Percentiles rank a stretch among this genome's conserved stretches.
Conservation (phyloP, 2,797 vertebrate species). For the Pseudocheirus occidentalis region DNA sequence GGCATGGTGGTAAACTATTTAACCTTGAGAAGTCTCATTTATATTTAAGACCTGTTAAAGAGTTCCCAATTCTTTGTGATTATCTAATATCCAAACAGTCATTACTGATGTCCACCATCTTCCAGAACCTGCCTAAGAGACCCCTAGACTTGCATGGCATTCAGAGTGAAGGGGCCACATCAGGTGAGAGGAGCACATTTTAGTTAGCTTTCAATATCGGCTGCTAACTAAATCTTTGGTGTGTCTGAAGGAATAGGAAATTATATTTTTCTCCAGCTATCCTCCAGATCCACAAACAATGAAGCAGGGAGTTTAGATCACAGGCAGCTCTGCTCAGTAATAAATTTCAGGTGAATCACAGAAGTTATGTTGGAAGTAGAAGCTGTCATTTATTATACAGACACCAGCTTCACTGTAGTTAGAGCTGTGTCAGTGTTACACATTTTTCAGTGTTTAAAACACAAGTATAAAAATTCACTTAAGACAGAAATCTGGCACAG, state of each 20-base stretch:
- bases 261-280: conserved; percentile 63
- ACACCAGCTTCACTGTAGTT: conserved; percentile 28
- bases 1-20: neutral
- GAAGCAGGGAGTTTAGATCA: conserved; percentile 37
- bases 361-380: conserved; percentile 35
- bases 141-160: neutral
- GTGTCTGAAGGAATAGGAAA: conserved; percentile 37
- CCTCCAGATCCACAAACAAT: conserved; percentile 56
- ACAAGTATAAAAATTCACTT: conserved; percentile 45
- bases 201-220: conserved; percentile 56
- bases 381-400: conserved; percentile 53
- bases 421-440: conserved; percentile 48
- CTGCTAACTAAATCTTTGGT: conserved; percentile 36
- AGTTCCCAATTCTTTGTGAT: neutral
- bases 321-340: conserved; percentile 32
- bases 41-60: conserved; percentile 2
- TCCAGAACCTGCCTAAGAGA: neutral
- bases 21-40: neutral
- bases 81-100: neutral
- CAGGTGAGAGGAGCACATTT: conserved; percentile 35
- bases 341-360: conserved; percentile 44
- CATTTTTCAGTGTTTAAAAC: conserved; percentile 57
- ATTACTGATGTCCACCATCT: neutral
- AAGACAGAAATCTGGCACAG: conserved; percentile 69
- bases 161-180: neutral